Evolutionary conservation across 2,113 vertebrate species (phyloP), one percentile per base, ranked within the genome.

Genomic region (Condylura cristata): DNA sequence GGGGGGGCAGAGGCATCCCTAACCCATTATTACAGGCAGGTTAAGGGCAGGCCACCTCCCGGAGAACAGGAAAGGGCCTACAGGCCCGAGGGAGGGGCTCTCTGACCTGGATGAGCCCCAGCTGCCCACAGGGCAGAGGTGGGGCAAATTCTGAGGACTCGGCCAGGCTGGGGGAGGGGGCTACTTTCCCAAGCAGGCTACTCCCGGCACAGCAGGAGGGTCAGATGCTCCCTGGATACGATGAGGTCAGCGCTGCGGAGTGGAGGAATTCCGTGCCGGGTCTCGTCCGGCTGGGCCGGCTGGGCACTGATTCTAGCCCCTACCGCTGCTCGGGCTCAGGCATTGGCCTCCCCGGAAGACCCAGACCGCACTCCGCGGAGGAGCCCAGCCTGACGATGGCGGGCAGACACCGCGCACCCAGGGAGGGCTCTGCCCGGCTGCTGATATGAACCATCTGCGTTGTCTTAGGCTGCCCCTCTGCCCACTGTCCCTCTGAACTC

Each of bases 361-460:
- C 41, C 16, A 81, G 81, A n/a, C 44, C 70, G 74, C 78, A 80
- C 32, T 65, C 56, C 16, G 44, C 28, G 0, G 56, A 46, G 46
- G 89, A 51, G 88, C 60, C 68, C 61, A 7, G 28, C n/a, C 70
- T 11, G 56, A 76, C 76, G 11, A n/a, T n/a, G n/a, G 71, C 28
- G 34, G 79, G 90, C 71, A 37, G 68, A 60, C 46, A 37, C 94
- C 94, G 94, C 46, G 93, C 97, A 53, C 94, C 93, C 72, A 92
- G 74, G 90, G 98, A 92, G 70, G 91, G 98, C 98, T 96, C 97
- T 94, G 88, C 93, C 96, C 37, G 53, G 93, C 97, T 86, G 95
- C 96, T 98, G 98, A 99, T 98, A 98, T 92, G 98, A 99, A 99
- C 99, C 99, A 99, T 99, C 99, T 99, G 99, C 99, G 98, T 98